Base-by-base conservation (phyloP, 2,888 invertebrate species). In the Stenichneumon culpator region DNA sequence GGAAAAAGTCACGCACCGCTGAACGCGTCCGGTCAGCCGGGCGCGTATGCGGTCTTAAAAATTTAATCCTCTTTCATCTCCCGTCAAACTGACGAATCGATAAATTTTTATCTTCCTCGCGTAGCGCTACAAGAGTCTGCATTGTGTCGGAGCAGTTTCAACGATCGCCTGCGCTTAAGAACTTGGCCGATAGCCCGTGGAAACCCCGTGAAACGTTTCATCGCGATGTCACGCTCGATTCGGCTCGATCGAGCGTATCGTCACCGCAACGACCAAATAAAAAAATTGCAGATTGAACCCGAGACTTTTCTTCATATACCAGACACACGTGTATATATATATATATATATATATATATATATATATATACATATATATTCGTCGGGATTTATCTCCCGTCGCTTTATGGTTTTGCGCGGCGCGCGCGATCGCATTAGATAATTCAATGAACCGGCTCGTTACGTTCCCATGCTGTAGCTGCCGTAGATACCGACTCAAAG, bases 401-500 rank as follows among this genome's bases (percentile, higher is more conserved):
- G 77, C 63, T 70, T 82, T 83, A 74, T 74, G 83, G 83, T 79
- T 83, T 73, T 73, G 82, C 79, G 14, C 79, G 22, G 57, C 63
- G 63, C 63, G 63, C 84, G 78, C 83, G 86, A 79, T 86, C 78
- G 79, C 86, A 88, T 89, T 89, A 90, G 91, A 91, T 90, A 89
- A 92, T 91, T 91, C 91, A 90, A 90, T 90, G 91, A 89, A 87
- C 88, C 88, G 87, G 68, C 89, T 88, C 88, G 79, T 78, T 87
- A 70, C 63, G 73, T 68, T 82, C 84, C 86, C 63, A 67, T 70
- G 73, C 72, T 2, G 74, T 39, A 44, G 57, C 60, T 28, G 68
- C 65, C 9, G 39, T 69, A 25, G n/a, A 25, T 6, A 39, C 52
- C 11, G 44, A 63, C 16, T 63, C 28, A 2, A 5, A 57, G 73